Conservation (phyloP, 2,797 vertebrate genomes). For the Rhinella marina region DNA sequence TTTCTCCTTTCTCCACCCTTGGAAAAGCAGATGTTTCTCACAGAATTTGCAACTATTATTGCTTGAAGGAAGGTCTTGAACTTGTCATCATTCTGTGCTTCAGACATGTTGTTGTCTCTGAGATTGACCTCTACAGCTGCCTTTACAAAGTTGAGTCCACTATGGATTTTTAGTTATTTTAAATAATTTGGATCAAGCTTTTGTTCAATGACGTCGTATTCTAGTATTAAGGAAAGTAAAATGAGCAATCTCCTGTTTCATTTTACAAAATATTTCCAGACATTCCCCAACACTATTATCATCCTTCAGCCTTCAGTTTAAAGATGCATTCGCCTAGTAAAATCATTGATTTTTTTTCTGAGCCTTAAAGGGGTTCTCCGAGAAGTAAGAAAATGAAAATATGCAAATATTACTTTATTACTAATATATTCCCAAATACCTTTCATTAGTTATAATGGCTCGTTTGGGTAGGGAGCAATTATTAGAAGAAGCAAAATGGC, state of each 20-base stretch:
- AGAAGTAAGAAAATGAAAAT: too few relatives aligned
- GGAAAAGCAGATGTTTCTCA: background rate
- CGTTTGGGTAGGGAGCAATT: too few relatives aligned
- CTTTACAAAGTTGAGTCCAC: background rate
- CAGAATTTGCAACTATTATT: background rate
- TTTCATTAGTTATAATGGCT: too few relatives aligned
- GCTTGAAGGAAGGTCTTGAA: background rate
- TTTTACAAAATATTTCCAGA: background rate
- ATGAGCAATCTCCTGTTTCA: background rate
- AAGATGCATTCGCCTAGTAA: background rate
- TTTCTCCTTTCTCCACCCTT: background rate
- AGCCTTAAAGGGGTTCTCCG: too few relatives aligned
- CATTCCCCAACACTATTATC: background rate
- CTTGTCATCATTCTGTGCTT: background rate
- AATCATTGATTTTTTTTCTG: too few relatives aligned
- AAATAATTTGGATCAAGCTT: background rate
- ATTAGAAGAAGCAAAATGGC: too few relatives aligned
- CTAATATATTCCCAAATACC: too few relatives aligned
- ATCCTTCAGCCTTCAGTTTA: background rate
- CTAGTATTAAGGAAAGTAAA: background rate
- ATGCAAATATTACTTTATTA: too few relatives aligned
- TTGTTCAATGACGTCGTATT: background rate
- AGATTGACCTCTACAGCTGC: background rate
- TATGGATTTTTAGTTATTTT: background rate
- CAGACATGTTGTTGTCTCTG: background rate